phyloP scores from a whole-genome alignment of 64 coral and sea anemone genomes.

The Porites lutea region DNA sequence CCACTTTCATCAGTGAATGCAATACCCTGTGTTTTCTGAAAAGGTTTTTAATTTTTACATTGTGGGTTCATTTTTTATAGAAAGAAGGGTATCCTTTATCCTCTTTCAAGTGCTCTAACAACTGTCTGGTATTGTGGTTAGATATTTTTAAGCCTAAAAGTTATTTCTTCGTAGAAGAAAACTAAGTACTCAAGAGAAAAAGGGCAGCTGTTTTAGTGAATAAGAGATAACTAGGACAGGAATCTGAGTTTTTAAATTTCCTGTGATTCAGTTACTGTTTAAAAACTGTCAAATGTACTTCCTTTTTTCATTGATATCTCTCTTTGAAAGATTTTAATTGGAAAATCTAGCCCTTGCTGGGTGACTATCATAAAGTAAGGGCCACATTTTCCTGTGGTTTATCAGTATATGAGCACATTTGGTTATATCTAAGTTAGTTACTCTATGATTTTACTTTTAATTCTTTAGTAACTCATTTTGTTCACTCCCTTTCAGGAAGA shows the following conservation, averaged over 20 bases:
- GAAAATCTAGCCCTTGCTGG: background rate
- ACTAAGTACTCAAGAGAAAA: background rate
- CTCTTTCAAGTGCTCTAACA: background rate
- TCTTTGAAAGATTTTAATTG: background rate
- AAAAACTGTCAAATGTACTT: conserved; percentile 30
- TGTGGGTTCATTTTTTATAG: background rate
- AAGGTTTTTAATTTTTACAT: background rate
- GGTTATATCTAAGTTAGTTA: background rate
- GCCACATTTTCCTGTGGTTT: too few relatives aligned
- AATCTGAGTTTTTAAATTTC: conserved; percentile 26
- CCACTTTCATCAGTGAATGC: background rate
- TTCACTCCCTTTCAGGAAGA: background rate
- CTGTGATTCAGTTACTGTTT: conserved; percentile 7
- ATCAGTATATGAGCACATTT: background rate
- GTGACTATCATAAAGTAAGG: too few relatives aligned
- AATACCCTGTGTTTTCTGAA: background rate
- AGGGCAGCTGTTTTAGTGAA: background rate
- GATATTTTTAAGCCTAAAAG: background rate
- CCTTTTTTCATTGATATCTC: conserved; percentile 12
- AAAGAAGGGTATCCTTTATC: background rate
- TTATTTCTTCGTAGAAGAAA: background rate
- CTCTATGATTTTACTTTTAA: too few relatives aligned
- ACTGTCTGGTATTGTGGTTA: background rate
- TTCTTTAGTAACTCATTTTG: background rate
- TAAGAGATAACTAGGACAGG: background rate